Conservation (phyloP, 2,797 vertebrate species). For the Falco naumanni region DNA sequence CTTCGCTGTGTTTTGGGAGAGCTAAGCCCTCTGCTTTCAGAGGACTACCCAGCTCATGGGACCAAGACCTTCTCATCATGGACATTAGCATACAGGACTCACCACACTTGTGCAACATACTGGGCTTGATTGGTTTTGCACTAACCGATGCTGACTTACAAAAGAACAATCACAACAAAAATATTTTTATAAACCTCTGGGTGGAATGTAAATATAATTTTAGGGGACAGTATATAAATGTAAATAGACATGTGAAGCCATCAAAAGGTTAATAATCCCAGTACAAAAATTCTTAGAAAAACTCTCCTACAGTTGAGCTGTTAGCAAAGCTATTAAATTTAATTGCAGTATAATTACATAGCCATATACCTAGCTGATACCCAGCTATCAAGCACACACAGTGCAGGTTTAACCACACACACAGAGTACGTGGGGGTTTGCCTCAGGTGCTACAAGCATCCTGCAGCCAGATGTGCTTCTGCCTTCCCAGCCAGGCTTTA, state of each 20-base stretch:
- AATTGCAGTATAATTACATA: constrained; percentile 52
- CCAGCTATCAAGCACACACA: constrained; percentile 24
- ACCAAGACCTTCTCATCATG: neutral
- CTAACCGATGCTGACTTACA: neutral
- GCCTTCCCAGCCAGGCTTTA: neutral
- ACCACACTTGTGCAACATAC: neutral
- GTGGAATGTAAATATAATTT: constrained; percentile 35
- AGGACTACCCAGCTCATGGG: neutral
- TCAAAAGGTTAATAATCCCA: constrained; percentile 63
- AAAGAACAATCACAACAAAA: neutral
- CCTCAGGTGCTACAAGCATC: constrained; percentile 10
- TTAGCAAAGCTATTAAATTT: constrained; percentile 71
- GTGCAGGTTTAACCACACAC: neutral
- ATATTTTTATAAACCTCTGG: neutral
- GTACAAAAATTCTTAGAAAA: constrained; percentile 44
- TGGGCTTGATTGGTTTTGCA: neutral
- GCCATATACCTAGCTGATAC: constrained; percentile 38
- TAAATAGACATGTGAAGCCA: neutral
- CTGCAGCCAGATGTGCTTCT: constrained; percentile 31
- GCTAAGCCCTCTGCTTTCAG: neutral
- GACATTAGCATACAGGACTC: neutral
- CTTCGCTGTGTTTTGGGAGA: neutral
- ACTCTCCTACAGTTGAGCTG: constrained; percentile 54
- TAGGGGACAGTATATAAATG: neutral
- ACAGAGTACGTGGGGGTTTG: neutral